Evolutionary conservation across 2,797 vertebrate species (phyloP).

Genomic region (Amblyopsis hoosieri): DNA sequence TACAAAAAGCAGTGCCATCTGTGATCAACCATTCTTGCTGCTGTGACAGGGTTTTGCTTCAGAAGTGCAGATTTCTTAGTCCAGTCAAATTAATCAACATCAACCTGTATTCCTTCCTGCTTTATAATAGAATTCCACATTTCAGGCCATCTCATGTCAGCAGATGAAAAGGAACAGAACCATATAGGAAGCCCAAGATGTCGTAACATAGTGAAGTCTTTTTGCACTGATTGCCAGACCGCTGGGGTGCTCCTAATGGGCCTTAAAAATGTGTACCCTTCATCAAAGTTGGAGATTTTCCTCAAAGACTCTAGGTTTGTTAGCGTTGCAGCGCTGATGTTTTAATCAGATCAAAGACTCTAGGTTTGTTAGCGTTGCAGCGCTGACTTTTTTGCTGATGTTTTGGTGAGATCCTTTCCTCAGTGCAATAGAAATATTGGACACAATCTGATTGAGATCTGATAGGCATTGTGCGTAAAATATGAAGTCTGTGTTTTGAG

Average conservation of each 20-base stretch:
- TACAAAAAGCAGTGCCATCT: conserved; percentile 11
- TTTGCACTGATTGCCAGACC: neutral
- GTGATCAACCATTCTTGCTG: conserved; percentile 24
- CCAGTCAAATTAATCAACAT: conserved; percentile 11
- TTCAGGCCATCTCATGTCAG: conserved; percentile 24
- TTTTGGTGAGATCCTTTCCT: neutral
- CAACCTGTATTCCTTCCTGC: neutral
- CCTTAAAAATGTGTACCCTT: neutral
- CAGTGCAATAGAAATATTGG: conserved; percentile 11
- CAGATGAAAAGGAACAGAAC: neutral
- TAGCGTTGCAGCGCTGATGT: neutral
- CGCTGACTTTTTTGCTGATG: too few species aligned
- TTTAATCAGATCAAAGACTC: neutral
- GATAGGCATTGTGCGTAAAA: neutral
- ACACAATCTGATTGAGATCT: conserved; percentile 8
- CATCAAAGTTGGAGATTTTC: neutral
- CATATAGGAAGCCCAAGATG: neutral
- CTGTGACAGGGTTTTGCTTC: conserved; percentile 6
- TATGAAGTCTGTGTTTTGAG: neutral
- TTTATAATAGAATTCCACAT: neutral
- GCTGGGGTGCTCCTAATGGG: neutral
- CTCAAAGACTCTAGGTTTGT: neutral
- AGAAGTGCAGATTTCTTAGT: conserved; percentile 8
- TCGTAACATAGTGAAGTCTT: neutral
- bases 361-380: neutral